Evolutionary conservation across 2,113 vertebrate species (phyloP).

Genomic region (Elephas maximus): DNA sequence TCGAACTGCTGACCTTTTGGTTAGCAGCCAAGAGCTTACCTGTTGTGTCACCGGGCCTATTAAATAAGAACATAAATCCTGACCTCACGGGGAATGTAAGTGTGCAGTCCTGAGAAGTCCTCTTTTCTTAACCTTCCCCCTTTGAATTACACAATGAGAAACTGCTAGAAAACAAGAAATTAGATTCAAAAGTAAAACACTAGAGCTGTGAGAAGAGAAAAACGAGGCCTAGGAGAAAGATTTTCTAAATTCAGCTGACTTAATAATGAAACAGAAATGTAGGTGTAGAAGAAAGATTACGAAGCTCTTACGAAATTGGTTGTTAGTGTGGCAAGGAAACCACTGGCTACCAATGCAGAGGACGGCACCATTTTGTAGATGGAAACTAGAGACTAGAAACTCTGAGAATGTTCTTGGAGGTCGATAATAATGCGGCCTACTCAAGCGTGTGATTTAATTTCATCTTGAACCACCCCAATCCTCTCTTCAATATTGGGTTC

Average conservation of each 20-base stretch:
- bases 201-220: neutral
- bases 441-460: conserved; percentile 60
- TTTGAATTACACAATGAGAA: conserved; percentile 21
- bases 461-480: conserved; percentile 48
- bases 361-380: neutral
- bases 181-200: conserved; percentile 32
- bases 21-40: neutral
- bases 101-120: neutral
- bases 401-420: neutral
- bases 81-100: neutral
- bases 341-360: neutral
- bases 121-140: neutral
- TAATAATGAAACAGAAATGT: neutral
- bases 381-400: neutral
- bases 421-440: neutral
- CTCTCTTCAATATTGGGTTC: conserved; percentile 59
- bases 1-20: neutral
- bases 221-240: neutral
- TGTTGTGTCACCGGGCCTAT: neutral
- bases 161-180: conserved; percentile 26
- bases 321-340: too few relatives aligned
- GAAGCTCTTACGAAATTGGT: neutral
- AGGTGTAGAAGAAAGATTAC: neutral
- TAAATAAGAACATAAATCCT: neutral
- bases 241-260: neutral